A percentile compares a stretch with the other conserved stretches of the same genome.
Conservation (phyloP, 2,888 invertebrate genomes). For the Polia nebulosa region DNA sequence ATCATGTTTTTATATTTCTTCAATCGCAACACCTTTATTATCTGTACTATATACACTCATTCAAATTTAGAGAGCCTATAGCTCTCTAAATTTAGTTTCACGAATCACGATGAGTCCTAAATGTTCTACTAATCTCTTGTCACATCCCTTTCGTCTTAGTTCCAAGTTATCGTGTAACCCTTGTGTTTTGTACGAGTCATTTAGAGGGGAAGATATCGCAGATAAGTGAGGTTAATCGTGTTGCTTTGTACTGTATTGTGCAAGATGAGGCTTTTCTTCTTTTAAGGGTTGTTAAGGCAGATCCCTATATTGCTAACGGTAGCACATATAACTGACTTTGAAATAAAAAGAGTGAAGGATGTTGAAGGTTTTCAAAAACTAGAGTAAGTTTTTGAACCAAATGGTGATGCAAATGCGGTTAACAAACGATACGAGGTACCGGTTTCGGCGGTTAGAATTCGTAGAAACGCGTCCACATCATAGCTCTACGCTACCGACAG, state of each 20-base stretch:
- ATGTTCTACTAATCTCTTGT: not conserved
- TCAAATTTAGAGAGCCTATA: no score
- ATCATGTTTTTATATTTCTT: no score
- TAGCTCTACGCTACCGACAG: not conserved
- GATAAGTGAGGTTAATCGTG: conserved; percentile 66
- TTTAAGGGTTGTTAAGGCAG: conserved; percentile 30
- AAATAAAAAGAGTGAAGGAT: not conserved
- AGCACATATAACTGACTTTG: not conserved
- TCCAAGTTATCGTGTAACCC: conserved; percentile 46
- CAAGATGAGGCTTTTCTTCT: conserved; percentile 38
- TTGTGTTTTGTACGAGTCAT: conserved; percentile 65
- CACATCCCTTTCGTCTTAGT: conserved; percentile 30
- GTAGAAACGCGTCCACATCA: not conserved
- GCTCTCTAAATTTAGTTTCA: no score
- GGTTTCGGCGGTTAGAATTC: not conserved
- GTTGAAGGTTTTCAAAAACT: conserved; percentile 2
- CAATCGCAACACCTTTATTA: no score
- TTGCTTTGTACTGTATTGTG: conserved; percentile 56
- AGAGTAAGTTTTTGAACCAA: not conserved
- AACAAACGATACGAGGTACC: not conserved
- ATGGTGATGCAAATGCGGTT: not conserved
- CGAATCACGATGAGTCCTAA: not conserved
- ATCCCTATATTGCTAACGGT: conserved; percentile 31
- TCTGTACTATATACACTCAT: no score
- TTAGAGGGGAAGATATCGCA: conserved; percentile 60